Conservation (phyloP, 2,797 vertebrate genomes). For the Lutjanus argentimaculatus region DNA sequence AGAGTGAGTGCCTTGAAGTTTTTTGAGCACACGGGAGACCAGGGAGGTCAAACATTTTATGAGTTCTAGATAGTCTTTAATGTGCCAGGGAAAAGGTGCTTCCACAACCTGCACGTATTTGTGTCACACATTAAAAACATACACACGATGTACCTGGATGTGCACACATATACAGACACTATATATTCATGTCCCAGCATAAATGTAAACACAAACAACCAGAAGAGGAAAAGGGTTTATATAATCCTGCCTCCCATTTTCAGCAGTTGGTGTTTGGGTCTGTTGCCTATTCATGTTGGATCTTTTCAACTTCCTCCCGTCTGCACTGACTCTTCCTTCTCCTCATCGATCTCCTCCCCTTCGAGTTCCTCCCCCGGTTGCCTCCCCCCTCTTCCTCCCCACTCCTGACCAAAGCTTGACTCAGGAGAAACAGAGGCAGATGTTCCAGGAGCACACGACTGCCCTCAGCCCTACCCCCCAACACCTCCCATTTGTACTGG, state of each 20-base stretch:
- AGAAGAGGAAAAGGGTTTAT: conserved; percentile 34
- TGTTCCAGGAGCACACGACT: conserved; percentile 92
- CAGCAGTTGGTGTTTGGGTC: conserved; percentile 55
- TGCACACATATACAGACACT: neutral
- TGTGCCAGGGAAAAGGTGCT: neutral
- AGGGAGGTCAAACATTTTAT: no score
- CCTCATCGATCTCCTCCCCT: conserved; percentile 55
- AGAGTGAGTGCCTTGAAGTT: no score
- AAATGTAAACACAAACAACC: conserved; percentile 31
- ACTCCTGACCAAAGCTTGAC: conserved; percentile 81
- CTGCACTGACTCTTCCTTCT: conserved; percentile 61
- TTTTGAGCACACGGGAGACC: no score
- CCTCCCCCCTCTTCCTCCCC: conserved; percentile 22
- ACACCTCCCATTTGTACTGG: conserved; percentile 84
- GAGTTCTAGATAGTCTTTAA: neutral
- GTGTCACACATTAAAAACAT: neutral
- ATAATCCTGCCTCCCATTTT: conserved; percentile 55
- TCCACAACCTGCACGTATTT: neutral
- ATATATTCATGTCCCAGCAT: neutral
- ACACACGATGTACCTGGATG: neutral
- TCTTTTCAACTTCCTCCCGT: conserved; percentile 69
- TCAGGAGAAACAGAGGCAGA: conserved; percentile 88
- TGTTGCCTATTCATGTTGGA: conserved; percentile 56
- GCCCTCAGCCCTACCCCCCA: conserved; percentile 79
- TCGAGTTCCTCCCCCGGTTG: conserved; percentile 22